Evolutionary conservation across 2,797 vertebrate genomes (phyloP).

Genomic region (Pelobates cultripes): DNA sequence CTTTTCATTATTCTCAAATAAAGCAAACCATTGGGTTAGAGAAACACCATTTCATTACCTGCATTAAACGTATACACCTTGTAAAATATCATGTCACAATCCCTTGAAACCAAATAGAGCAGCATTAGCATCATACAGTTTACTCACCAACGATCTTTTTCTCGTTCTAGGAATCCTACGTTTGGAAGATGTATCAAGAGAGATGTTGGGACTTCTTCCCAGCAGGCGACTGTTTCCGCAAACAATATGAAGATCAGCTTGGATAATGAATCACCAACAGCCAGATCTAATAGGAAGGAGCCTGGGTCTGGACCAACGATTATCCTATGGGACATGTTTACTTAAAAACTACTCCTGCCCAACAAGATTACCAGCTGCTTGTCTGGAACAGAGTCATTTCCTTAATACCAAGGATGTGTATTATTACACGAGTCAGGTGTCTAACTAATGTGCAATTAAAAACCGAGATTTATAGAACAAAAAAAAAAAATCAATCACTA

Average conservation of each 20-base stretch:
- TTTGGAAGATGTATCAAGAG: slow-evolving; percentile 99
- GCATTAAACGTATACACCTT: too few relatives aligned
- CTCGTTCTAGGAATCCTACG: slow-evolving; percentile 89
- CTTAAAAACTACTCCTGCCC: slow-evolving; percentile 1
- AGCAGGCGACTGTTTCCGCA: slow-evolving; percentile 96
- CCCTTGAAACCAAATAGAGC: too few relatives aligned
- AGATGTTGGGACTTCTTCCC: slow-evolving; percentile 98
- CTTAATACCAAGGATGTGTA: neutral
- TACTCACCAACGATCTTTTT: slow-evolving; percentile 55
- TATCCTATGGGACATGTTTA: slow-evolving; percentile 20
- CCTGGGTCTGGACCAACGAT: neutral
- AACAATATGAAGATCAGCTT: slow-evolving; percentile 97
- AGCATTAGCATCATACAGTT: too few relatives aligned
- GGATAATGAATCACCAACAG: slow-evolving; percentile 70
- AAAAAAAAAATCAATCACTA: slow-evolving; percentile 21
- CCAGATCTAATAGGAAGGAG: slow-evolving; percentile 4
- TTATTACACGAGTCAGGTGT: slow-evolving; percentile 3
- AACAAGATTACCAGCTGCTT: slow-evolving; percentile 20
- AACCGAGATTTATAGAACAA: slow-evolving; percentile 28
- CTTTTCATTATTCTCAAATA: too few relatives aligned
- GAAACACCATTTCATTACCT: too few relatives aligned
- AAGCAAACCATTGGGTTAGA: too few relatives aligned
- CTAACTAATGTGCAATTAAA: slow-evolving; percentile 29
- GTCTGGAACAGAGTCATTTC: slow-evolving; percentile 13
- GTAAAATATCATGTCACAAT: too few relatives aligned